These are phyloP conservation scores for Drosophila saltans DNA, from an alignment of 1,140 invertebrate genomes.

Conservation along the genomic window DNA sequence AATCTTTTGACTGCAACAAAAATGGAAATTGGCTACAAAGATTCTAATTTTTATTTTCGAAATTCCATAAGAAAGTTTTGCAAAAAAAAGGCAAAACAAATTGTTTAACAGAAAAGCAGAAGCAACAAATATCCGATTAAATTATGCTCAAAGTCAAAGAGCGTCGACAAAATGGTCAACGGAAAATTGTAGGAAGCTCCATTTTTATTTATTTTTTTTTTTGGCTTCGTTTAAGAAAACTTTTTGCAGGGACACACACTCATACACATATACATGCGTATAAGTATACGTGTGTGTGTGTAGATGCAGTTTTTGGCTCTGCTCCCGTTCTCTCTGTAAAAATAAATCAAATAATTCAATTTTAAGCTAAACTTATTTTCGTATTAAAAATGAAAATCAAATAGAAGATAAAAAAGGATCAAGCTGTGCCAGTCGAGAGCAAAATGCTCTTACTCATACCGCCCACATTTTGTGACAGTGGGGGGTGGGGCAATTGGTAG, in stretches of 20 bases:
- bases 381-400: slow-evolving; percentile 82
- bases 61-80: slow-evolving; percentile 20
- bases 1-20: slow-evolving; percentile 53
- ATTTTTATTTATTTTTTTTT: slow-evolving; percentile 15
- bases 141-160: slow-evolving; percentile 80
- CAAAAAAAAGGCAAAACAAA: slow-evolving; percentile 53
- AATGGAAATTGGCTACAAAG: slow-evolving; percentile 5
- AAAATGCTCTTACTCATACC: slow-evolving; percentile 50
- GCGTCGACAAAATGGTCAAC: slow-evolving; percentile 71
- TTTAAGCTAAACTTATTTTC: slow-evolving; percentile 82
- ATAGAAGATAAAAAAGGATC: slow-evolving; percentile 82
- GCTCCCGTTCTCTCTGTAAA: slow-evolving; percentile 37
- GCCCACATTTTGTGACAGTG: slow-evolving; percentile 60
- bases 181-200: slow-evolving; percentile 64
- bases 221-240: slow-evolving; percentile 55
- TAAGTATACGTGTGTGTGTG: not conserved
- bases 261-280: slow-evolving; percentile 5
- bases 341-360: slow-evolving; percentile 82
- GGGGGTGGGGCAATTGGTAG: slow-evolving; percentile 54
- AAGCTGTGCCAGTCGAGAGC: slow-evolving; percentile 59
- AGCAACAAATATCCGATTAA: slow-evolving; percentile 79
- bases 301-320: slow-evolving; percentile 1
- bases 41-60: not conserved
- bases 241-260: slow-evolving; percentile 50
- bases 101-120: slow-evolving; percentile 46